Percentiles rank a stretch among this genome's conserved stretches.
These are phyloP conservation scores for Tympanoctomys barrerae DNA, from an alignment of 2,797 vertebrate species.

Conservation along the genomic window DNA sequence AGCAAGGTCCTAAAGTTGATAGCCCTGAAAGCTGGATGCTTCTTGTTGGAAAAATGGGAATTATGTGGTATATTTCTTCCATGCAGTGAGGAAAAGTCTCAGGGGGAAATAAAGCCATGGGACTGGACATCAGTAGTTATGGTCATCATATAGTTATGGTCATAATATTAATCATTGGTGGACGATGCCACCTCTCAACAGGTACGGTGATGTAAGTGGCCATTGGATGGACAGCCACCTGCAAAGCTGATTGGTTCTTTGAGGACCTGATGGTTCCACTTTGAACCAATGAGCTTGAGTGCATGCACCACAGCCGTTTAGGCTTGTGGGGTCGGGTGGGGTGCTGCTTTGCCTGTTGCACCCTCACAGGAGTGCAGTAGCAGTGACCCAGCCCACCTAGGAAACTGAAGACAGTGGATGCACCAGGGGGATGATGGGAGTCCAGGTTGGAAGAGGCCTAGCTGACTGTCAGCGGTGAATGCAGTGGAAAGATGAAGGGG, in stretches of 20 bases:
- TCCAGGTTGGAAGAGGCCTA: not conserved
- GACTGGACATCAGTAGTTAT: not conserved
- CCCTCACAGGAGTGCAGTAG: not conserved
- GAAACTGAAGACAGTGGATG: constrained; percentile 17
- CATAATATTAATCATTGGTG: constrained; percentile 20
- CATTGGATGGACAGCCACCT: constrained; percentile 57
- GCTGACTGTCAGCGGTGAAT: constrained; percentile 25
- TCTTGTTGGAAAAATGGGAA: constrained; percentile 9
- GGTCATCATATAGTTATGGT: not conserved
- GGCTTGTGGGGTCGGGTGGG: not conserved
- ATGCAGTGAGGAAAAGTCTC: not conserved
- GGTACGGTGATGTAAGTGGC: constrained; percentile 39
- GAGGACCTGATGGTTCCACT: constrained; percentile 68
- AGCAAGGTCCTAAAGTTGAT: not conserved
- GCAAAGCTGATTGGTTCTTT: constrained; percentile 76
- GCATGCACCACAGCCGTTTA: not conserved
- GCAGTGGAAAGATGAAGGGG: constrained; percentile 54
- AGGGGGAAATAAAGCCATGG: too few species aligned
- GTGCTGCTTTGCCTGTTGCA: constrained; percentile 21
- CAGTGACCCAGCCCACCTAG: not conserved
- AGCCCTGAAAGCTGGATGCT: not conserved
- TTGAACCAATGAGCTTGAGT: constrained; percentile 75
- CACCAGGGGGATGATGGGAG: not conserved
- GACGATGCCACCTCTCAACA: constrained; percentile 34
- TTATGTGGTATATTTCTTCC: constrained; percentile 23